Base-by-base conservation (phyloP, 2,797 vertebrate species). In the Pseudochaenichthys georgianus region DNA sequence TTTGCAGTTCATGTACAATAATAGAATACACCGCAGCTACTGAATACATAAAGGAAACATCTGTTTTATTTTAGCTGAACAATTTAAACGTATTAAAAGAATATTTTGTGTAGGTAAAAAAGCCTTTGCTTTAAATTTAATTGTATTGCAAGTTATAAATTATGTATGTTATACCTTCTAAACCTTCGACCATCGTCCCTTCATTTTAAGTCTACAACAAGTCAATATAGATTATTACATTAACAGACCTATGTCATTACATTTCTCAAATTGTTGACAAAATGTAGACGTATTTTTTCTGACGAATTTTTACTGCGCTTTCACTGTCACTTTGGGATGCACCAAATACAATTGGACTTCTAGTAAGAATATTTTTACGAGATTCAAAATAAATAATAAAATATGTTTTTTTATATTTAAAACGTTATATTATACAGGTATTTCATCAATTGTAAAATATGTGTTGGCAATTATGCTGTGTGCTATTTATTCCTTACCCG, bases 241-340 rank as follows among this genome's bases (percentile, higher is more conserved):
- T 21, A 19, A n/a, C 0, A 28, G 0, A 12, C 0, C 0, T 23
- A 41, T 70, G 57, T 45, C 0, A 15, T 67, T 12, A 31, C 3
- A 45, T 61, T 67, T 45, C 1, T 15, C 15, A 43, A 50, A 66
- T 8, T 51, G 9, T 47, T 54, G 17, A 52, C 38, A 54, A 77
- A 75, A 70, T 75, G 6, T 59, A 3, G 0, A 62, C 55, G 28
- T 8, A 54, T 73, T 59, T 75, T 48, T 10, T 43, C 11, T 52
- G n/a, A 54, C 43, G 23, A 78, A 78, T 86, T 82, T 60, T 67
- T 46, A 81, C 81, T 77, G 70, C 77, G 73, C 58, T 80, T 74
- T 81, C 42, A 28, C 75, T 87, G 89, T 88, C 83, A 88, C 54
- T 80, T 87, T 75, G 82, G 91, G 34, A 21, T 55, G 64, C 12